Conservation (phyloP, 2,888 invertebrate species). For the Agrotis exclamationis region DNA sequence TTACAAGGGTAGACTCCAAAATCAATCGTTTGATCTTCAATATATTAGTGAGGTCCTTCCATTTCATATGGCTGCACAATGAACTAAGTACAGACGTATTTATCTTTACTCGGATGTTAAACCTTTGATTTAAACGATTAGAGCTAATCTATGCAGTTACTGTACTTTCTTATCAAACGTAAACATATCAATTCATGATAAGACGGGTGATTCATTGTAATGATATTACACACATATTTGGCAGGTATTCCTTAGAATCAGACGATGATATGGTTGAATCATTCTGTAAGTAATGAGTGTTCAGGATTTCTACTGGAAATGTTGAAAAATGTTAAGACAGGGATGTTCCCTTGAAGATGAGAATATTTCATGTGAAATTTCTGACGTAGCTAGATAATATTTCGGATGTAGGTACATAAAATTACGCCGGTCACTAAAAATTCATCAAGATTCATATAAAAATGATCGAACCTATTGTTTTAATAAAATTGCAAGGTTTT, state of each 20-base stretch:
- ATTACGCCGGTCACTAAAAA: neutral
- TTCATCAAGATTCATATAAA: neutral
- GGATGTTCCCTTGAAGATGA: neutral
- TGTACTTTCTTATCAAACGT: conserved; percentile 41
- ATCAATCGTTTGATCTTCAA: conserved; percentile 2
- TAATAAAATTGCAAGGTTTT: too few relatives aligned
- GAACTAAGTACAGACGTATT: conserved; percentile 2
- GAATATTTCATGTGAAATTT: neutral
- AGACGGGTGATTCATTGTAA: conserved; percentile 51
- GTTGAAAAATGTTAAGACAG: neutral
- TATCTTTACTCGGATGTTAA: conserved; percentile 9
- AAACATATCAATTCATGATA: conserved; percentile 40
- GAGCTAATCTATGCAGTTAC: conserved; percentile 40
- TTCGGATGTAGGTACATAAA: neutral
- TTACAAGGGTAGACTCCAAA: neutral
- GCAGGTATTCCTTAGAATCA: conserved; percentile 26
- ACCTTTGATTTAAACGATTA: conserved; percentile 39
- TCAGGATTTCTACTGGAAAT: conserved; percentile 13
- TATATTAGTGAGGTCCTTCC: neutral
- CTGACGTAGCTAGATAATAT: neutral
- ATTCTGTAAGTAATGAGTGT: conserved; percentile 42
- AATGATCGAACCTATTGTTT: neutral
- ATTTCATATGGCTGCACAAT: neutral
- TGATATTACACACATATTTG: conserved; percentile 34
- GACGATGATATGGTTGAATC: conserved; percentile 44